These are phyloP conservation scores for Drosophila sordidapex DNA, from an alignment of 2,888 invertebrate genomes.

Conservation along the genomic window DNA sequence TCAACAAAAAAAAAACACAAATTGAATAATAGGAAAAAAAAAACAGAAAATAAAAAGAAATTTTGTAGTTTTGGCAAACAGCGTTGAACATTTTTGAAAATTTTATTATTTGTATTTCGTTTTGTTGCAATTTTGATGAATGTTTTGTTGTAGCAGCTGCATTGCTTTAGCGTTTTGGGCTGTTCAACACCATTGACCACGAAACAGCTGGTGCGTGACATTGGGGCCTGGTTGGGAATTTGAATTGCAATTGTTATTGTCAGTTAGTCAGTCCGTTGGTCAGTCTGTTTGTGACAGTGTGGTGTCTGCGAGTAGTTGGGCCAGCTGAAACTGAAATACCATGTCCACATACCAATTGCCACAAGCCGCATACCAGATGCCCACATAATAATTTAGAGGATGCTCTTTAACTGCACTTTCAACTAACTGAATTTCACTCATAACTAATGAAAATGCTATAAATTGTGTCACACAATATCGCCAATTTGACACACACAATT, in stretches of 20 bases:
- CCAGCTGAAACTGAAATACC: not conserved
- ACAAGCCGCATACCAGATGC: not conserved
- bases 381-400: not conserved
- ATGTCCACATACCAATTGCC: constrained; percentile 1
- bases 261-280: not conserved
- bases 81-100: constrained; percentile 7
- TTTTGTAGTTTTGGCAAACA: constrained; percentile 10
- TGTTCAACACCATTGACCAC: constrained; percentile 67
- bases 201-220: constrained; percentile 58
- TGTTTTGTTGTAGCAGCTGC: constrained; percentile 18
- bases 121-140: constrained; percentile 5
- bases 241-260: constrained; percentile 22
- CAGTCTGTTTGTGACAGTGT: constrained; percentile 4
- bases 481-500: not conserved
- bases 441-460: not conserved
- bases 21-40: not conserved
- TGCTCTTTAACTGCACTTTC: not conserved
- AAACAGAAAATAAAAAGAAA: not conserved
- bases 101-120: not conserved
- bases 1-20: not conserved
- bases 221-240: constrained; percentile 19
- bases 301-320: constrained; percentile 3
- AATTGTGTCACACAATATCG: not conserved
- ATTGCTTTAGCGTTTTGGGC: constrained; percentile 22
- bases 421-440: not conserved